A percentile compares a stretch with the other conserved stretches of the same genome.
phyloP scores from a whole-genome alignment of 2,888 invertebrate genomes.

The Drosophila cracens region DNA sequence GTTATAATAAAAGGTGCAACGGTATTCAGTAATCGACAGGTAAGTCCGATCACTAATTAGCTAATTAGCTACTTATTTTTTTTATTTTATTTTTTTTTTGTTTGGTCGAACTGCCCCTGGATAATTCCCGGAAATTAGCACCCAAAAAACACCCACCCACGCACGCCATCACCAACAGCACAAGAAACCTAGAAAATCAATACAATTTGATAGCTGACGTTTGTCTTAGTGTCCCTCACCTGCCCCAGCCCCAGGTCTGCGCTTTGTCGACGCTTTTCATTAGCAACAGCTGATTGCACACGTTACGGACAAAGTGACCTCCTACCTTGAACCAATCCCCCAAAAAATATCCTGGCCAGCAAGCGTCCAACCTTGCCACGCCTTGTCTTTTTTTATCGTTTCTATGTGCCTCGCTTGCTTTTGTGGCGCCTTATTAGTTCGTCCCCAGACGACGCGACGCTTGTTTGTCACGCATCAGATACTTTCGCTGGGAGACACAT shows the following conservation, averaged over 20 bases:
- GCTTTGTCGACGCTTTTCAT: conserved; percentile 61
- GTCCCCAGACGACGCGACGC: conserved; percentile 45
- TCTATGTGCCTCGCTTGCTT: conserved; percentile 21
- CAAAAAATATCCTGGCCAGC: conserved; percentile 10
- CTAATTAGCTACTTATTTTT: conserved; percentile 42
- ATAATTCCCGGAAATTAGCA: conserved; percentile 36
- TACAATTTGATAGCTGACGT: conserved; percentile 42
- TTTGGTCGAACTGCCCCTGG: conserved; percentile 5
- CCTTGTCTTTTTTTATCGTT: conserved; percentile 35
- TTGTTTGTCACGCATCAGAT: conserved; percentile 45
- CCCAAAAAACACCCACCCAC: not conserved
- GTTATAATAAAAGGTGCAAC: conserved; percentile 22
- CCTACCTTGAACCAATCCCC: conserved; percentile 34
- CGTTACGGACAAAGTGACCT: conserved; percentile 60
- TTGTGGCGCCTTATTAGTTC: conserved; percentile 70
- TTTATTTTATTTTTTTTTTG: not conserved
- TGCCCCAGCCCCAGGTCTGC: not conserved
- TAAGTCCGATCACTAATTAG: conserved; percentile 50
- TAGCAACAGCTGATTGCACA: conserved; percentile 80
- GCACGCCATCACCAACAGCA: not conserved
- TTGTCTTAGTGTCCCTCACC: not conserved
- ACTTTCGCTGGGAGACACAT: conserved; percentile 16
- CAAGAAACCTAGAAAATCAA: conserved; percentile 50
- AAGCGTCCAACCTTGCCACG: conserved; percentile 68
- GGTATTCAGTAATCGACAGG: conserved; percentile 29